Percentiles rank a stretch among this genome's conserved stretches.
Evolutionary conservation across 2,797 vertebrate species (phyloP).

Genomic region (Petrocephalus sullivani): DNA sequence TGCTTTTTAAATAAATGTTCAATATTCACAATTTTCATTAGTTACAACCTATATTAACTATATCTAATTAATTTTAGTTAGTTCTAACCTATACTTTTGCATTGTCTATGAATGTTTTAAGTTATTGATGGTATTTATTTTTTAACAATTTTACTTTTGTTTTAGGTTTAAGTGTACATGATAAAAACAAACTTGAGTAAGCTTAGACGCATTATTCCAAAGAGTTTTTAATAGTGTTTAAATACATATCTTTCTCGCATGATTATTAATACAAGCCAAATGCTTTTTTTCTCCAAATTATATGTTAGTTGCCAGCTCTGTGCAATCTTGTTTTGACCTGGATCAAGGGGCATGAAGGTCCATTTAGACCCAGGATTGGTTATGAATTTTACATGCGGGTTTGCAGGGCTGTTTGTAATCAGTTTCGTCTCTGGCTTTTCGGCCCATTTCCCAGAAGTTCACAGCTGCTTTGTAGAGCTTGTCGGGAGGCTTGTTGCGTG

Average conservation of each 20-base stretch:
- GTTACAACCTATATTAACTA: not conserved
- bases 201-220: not conserved
- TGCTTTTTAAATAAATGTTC: slow-evolving; percentile 6
- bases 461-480: not conserved
- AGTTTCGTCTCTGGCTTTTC: not conserved
- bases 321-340: not conserved
- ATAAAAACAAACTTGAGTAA: slow-evolving; percentile 24
- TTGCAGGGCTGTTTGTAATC: not conserved
- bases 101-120: slow-evolving; percentile 44
- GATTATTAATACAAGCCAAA: slow-evolving; percentile 26
- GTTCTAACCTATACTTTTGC: slow-evolving; percentile 27
- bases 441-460: not conserved
- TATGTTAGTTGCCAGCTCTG: not conserved
- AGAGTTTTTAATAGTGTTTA: not conserved
- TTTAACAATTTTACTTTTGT: slow-evolving; percentile 33
- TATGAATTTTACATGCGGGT: not conserved
- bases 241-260: not conserved
- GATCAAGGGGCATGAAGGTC: not conserved
- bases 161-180: slow-evolving; percentile 37
- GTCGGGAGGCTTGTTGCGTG: not conserved
- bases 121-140: slow-evolving; percentile 28
- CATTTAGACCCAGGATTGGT: not conserved
- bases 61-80: not conserved
- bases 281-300: not conserved
- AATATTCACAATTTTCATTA: slow-evolving; percentile 5